These are phyloP conservation scores for Botrylloides violaceus DNA, from an alignment of 23 tunicate genomes.

Conservation along the genomic window DNA sequence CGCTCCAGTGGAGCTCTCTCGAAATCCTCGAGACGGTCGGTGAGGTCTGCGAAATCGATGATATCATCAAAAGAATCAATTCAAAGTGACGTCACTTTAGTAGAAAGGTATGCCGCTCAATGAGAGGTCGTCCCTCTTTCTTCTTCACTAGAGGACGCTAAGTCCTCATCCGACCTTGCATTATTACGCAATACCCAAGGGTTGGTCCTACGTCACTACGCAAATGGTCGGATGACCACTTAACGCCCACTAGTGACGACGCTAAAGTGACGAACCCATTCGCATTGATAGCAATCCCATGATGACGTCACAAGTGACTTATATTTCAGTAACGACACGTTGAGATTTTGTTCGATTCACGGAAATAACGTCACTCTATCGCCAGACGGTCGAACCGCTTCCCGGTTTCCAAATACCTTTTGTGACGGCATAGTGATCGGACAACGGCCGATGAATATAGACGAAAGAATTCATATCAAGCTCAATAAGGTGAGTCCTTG, in stretches of 20 bases:
- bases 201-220: too few relatives aligned
- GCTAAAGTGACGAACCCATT: too few relatives aligned
- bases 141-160: too few relatives aligned
- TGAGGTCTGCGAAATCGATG: constrained; percentile 15
- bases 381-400: constrained; percentile 40
- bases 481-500: constrained; percentile 74
- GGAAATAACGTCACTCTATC: constrained; percentile 59
- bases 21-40: constrained; percentile 42
- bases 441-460: constrained; percentile 68
- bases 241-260: too few relatives aligned
- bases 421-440: constrained; percentile 70
- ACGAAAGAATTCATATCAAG: constrained; percentile 51
- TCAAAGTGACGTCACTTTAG: constrained; percentile 29
- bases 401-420: constrained; percentile 43
- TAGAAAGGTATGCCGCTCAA: background rate
- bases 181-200: too few relatives aligned
- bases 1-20: constrained; percentile 24
- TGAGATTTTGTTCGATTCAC: constrained; percentile 54
- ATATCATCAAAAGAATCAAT: constrained; percentile 26
- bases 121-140: too few relatives aligned
- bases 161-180: too few relatives aligned
- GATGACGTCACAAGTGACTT: too few relatives aligned
- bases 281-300: too few relatives aligned
- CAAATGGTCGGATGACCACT: too few relatives aligned
- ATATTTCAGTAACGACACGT: constrained; percentile 38